Evolutionary conservation across 2,797 vertebrate species (phyloP).

Genomic region (Micromesistius poutassou): DNA sequence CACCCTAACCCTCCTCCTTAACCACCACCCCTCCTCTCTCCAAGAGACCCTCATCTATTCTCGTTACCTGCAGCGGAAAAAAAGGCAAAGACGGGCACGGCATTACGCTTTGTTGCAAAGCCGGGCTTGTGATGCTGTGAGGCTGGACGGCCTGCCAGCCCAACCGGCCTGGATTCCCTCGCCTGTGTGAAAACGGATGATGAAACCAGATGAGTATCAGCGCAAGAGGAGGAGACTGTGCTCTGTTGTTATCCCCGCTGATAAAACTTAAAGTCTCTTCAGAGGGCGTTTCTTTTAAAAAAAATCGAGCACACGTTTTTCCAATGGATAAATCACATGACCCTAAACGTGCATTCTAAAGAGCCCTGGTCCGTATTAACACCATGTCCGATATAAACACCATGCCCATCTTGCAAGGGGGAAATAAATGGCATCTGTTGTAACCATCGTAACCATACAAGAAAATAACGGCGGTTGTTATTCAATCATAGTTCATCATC

Average conservation of each 20-base stretch:
- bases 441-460: background rate
- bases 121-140: conserved; percentile 61
- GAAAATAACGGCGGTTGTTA: background rate
- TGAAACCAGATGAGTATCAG: conserved; percentile 73
- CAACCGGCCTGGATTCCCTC: conserved; percentile 68
- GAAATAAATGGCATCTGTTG: background rate
- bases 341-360: conserved; percentile 62
- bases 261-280: conserved; percentile 67
- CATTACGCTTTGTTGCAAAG: conserved; percentile 67
- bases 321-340: conserved; percentile 70
- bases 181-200: conserved; percentile 63
- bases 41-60: conserved; percentile 66
- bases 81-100: conserved; percentile 58
- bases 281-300: conserved; percentile 73
- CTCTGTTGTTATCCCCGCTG: conserved; percentile 51
- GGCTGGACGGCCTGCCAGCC: conserved; percentile 58
- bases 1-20: conserved; percentile 6
- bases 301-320: conserved; percentile 16
- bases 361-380: conserved; percentile 49
- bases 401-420: conserved; percentile 17
- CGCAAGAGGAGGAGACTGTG: conserved; percentile 71
- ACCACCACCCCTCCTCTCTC: conserved; percentile 10
- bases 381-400: conserved; percentile 53
- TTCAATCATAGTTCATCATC: background rate
- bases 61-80: conserved; percentile 69